Percentiles rank a stretch among this genome's conserved stretches.
Conservation (phyloP, 92 coral and sea anemone species). For the Blastomussa wellsi region DNA sequence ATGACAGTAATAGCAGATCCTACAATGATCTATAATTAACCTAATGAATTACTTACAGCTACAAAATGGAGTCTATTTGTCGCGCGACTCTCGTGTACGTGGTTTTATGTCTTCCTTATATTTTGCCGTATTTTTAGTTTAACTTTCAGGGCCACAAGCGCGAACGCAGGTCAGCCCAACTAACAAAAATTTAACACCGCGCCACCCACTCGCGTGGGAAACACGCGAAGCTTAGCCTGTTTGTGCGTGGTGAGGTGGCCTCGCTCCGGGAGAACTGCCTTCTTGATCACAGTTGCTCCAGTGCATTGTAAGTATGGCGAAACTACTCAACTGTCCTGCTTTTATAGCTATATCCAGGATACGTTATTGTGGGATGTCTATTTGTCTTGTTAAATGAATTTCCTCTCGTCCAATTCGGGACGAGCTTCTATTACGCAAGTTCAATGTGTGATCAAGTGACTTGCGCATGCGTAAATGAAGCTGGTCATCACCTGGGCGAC, state of each 20-base stretch:
- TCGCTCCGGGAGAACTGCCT: conserved; percentile 86
- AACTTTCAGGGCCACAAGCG: conserved; percentile 77
- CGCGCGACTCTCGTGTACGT: neutral
- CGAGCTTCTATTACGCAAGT: conserved; percentile 8
- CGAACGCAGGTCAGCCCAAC: conserved; percentile 90
- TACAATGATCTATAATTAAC: neutral
- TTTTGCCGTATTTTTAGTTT: neutral
- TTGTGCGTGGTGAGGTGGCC: conserved; percentile 57
- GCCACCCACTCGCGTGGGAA: conserved; percentile 61
- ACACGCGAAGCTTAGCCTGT: conserved; percentile 68
- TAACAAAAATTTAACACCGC: conserved; percentile 90
- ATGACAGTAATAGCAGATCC: neutral
- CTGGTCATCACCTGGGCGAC: neutral
- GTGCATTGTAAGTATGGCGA: conserved; percentile 87
- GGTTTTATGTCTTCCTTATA: neutral
- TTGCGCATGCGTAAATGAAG: neutral
- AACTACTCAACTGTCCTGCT: conserved; percentile 19
- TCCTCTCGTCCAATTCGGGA: conserved; percentile 12
- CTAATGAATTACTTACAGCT: neutral
- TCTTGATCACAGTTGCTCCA: conserved; percentile 87
- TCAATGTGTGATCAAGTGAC: neutral
- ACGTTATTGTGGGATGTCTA: conserved; percentile 25
- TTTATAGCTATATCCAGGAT: conserved; percentile 45
- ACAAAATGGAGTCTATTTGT: neutral
- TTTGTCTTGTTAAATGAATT: neutral